phyloP scores from a whole-genome alignment of 1,140 invertebrate genomes.

The Drosophila santomea region DNA sequence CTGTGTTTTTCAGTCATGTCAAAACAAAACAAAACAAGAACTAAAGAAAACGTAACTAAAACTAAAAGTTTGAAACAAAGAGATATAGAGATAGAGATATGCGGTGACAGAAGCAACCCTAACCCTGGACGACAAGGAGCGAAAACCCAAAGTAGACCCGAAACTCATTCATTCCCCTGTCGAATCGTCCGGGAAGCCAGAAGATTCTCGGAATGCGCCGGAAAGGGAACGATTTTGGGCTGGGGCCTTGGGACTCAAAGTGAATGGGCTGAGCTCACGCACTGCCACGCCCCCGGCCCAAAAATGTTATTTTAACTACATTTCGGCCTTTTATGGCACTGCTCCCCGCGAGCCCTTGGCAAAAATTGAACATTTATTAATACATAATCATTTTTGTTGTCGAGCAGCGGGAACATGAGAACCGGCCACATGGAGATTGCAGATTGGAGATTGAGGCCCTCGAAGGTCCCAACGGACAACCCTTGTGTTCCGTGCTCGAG shows the following conservation, averaged over 20 bases:
- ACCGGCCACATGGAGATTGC: conserved; percentile 47
- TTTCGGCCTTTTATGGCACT: conserved; percentile 60
- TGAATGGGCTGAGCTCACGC: conserved; percentile 43
- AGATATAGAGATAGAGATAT: conserved; percentile 20
- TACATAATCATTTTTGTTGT: conserved; percentile 72
- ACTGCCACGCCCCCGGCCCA: conserved; percentile 26
- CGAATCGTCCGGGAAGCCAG: conserved; percentile 42
- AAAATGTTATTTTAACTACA: conserved; percentile 77
- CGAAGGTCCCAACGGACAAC: conserved; percentile 41
- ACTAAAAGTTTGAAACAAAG: conserved; percentile 55
- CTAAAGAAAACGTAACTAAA: conserved; percentile 47
- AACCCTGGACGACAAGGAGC: conserved; percentile 23
- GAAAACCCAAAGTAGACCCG: conserved; percentile 10
- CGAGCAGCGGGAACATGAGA: conserved; percentile 60
- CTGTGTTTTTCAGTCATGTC: conserved; percentile 56
- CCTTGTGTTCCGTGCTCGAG: conserved; percentile 2
- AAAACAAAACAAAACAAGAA: conserved; percentile 47
- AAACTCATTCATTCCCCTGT: conserved; percentile 48
- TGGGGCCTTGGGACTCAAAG: conserved; percentile 17
- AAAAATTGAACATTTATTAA: conserved; percentile 77
- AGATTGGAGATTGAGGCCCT: conserved; percentile 26
- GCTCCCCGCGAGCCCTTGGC: conserved; percentile 24
- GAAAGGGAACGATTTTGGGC: neutral
- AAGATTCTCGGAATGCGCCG: conserved; percentile 54
- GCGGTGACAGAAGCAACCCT: conserved; percentile 51